Evolutionary conservation across 2,113 vertebrate genomes (phyloP).

Genomic region (Megaceryle torquata): DNA sequence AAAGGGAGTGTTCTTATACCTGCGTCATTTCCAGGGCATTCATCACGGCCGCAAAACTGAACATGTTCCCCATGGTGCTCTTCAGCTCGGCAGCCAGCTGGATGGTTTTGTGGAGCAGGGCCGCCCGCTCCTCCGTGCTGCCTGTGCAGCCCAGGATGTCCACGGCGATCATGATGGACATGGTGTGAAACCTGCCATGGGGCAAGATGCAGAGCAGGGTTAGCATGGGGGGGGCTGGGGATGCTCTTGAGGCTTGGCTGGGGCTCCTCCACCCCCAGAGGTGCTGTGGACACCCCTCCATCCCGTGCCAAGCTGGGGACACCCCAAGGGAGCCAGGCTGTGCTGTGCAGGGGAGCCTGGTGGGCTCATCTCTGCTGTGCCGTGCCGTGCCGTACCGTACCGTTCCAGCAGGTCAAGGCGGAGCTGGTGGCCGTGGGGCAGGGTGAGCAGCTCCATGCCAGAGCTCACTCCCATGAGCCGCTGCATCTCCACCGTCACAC

Average conservation of each 20-base stretch:
- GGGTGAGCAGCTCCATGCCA: slow-evolving; percentile 93
- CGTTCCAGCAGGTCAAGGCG: slow-evolving; percentile 95
- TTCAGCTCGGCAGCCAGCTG: slow-evolving; percentile 94
- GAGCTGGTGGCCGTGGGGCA: slow-evolving; percentile 96
- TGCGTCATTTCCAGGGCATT: slow-evolving; percentile 93
- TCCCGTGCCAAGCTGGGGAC: not conserved
- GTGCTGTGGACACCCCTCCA: not conserved
- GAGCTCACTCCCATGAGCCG: slow-evolving; percentile 97
- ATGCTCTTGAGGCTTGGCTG: not conserved
- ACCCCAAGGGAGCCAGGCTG: not conserved
- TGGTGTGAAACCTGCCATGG: slow-evolving; percentile 88
- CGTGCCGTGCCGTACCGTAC: slow-evolving; percentile 56
- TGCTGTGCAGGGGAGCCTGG: fast-evolving
- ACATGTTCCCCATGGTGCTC: slow-evolving; percentile 97
- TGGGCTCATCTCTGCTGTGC: not conserved
- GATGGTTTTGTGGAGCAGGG: slow-evolving; percentile 95
- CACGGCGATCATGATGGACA: slow-evolving; percentile 97
- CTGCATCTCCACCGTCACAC: slow-evolving; percentile 90
- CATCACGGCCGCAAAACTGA: slow-evolving; percentile 96
- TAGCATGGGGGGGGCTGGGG: not conserved
- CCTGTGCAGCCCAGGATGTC: slow-evolving; percentile 96
- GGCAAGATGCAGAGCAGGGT: fast-evolving
- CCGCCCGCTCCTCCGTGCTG: slow-evolving; percentile 89
- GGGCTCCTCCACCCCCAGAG: not conserved
- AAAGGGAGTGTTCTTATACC: slow-evolving; percentile 57